These are phyloP conservation scores for Escarpia spicata DNA, from an alignment of 2,888 invertebrate genomes.

Conservation along the genomic window DNA sequence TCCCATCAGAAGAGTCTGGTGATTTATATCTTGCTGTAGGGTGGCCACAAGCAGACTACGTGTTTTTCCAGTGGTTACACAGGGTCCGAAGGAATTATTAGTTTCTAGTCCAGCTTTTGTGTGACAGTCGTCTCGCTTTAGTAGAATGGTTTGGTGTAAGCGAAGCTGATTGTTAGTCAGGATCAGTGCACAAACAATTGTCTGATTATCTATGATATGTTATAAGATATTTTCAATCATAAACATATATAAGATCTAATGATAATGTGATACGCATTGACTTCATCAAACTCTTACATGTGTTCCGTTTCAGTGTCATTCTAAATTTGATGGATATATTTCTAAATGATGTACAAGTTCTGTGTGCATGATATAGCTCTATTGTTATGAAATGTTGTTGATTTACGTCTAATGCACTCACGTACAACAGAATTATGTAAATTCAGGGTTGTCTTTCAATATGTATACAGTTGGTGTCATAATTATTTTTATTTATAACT, in stretches of 20 bases:
- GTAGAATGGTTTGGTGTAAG: not conserved
- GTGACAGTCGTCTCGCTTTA: not conserved
- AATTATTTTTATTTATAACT: not conserved
- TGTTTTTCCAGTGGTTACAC: no score
- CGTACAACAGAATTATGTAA: not conserved
- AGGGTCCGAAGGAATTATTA: not conserved
- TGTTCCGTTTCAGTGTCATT: not conserved
- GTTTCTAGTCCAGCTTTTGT: not conserved
- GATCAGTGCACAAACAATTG: not conserved
- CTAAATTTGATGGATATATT: conserved; percentile 12
- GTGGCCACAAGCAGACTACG: no score
- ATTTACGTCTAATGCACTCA: not conserved
- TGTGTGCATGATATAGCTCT: not conserved
- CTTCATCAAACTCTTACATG: not conserved
- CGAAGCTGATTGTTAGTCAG: not conserved
- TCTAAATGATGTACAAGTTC: not conserved
- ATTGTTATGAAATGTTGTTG: not conserved
- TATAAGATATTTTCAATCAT: not conserved
- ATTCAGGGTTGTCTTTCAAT: not conserved
- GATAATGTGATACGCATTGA: not conserved
- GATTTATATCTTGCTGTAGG: no score
- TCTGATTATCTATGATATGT: not conserved
- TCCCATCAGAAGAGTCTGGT: no score
- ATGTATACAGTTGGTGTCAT: not conserved
- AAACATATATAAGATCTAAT: not conserved